Conservation (phyloP, 2,888 invertebrate species). For the Hofmannophila pseudospretella region DNA sequence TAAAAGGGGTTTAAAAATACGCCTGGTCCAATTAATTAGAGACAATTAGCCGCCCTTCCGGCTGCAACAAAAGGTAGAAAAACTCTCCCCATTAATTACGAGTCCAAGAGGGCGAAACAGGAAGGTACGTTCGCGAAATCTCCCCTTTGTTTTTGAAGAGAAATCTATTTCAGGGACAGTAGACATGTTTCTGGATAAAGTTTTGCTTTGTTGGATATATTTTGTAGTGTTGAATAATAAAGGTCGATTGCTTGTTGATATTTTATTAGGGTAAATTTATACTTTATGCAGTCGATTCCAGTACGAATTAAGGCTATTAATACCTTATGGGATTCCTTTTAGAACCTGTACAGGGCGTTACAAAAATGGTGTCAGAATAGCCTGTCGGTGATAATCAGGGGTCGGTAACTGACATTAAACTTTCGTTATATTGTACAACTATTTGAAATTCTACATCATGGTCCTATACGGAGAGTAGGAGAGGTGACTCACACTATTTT, state of each 20-base stretch:
- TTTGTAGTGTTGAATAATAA: neutral
- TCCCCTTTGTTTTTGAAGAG: constrained; percentile 51
- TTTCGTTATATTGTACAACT: too few relatives aligned
- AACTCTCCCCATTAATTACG: constrained; percentile 71
- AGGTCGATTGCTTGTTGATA: neutral
- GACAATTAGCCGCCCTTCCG: constrained; percentile 72
- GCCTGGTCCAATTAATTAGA: constrained; percentile 70
- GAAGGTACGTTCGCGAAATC: constrained; percentile 35
- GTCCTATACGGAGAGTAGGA: too few relatives aligned
- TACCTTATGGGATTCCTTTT: too few relatives aligned
- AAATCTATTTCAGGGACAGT: constrained; percentile 35
- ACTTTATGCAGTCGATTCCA: too few relatives aligned
- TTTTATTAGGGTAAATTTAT: too few relatives aligned
- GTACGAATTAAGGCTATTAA: too few relatives aligned
- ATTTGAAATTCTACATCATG: too few relatives aligned
- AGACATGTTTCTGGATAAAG: constrained; percentile 10
- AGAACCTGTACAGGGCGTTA: too few relatives aligned
- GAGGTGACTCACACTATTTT: too few relatives aligned
- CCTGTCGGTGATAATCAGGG: too few relatives aligned
- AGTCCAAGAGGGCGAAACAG: constrained; percentile 33
- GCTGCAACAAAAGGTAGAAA: constrained; percentile 71
- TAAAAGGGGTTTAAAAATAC: constrained; percentile 65
- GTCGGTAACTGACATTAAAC: too few relatives aligned
- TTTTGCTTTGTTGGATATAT: constrained; percentile 2
- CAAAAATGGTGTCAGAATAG: too few relatives aligned